phyloP scores from a whole-genome alignment of 2,797 vertebrate species.

The Sebastes miniatus region DNA sequence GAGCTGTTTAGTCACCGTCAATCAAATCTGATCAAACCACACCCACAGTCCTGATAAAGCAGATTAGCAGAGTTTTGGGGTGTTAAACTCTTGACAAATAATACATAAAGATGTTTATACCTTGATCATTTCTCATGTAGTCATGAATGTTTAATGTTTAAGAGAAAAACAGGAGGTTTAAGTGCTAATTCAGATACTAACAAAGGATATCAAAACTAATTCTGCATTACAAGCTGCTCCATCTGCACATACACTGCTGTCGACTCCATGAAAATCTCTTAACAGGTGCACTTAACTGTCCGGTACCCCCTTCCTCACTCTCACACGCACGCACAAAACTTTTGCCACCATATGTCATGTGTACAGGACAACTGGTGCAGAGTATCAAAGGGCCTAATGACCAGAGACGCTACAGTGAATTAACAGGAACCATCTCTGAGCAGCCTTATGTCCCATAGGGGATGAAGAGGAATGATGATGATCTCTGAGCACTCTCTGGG shows the following conservation, averaged over 20 bases:
- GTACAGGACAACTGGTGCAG: slow-evolving; percentile 38
- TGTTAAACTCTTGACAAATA: not conserved
- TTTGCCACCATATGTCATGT: slow-evolving; percentile 9
- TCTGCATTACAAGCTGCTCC: not conserved
- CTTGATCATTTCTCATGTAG: not conserved
- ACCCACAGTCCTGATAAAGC: not conserved
- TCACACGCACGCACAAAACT: not conserved
- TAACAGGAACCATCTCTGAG: not conserved
- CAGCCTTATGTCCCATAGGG: too few species aligned
- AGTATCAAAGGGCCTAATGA: not conserved
- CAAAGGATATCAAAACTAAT: not conserved
- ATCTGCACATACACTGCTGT: slow-evolving; percentile 8
- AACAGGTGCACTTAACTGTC: slow-evolving; percentile 34
- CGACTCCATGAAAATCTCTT: not conserved
- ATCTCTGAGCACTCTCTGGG: not conserved
- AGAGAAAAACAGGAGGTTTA: not conserved
- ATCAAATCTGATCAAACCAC: not conserved
- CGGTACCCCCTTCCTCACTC: not conserved
- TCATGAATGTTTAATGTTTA: not conserved
- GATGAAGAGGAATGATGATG: too few species aligned
- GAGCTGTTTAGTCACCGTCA: not conserved
- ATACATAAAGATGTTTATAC: not conserved
- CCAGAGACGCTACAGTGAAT: not conserved
- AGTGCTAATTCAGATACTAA: not conserved
- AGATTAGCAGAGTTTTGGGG: not conserved